Evolutionary conservation across 2,113 vertebrate species (phyloP).

Genomic region (Murina feae): DNA sequence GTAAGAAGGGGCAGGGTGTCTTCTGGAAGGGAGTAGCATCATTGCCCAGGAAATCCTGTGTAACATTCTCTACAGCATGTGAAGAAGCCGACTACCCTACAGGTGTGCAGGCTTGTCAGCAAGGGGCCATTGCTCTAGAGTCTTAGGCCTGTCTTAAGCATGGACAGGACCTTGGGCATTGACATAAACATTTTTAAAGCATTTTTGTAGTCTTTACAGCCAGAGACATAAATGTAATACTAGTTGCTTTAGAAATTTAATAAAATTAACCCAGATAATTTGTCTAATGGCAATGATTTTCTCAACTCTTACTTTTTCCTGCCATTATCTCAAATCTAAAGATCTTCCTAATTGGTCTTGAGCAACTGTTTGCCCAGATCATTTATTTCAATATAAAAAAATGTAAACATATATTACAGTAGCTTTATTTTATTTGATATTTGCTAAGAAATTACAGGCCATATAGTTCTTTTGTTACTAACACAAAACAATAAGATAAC

Average conservation of each 20-base stretch:
- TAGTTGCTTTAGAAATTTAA: neutral
- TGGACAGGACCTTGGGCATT: neutral
- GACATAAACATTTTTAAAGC: neutral
- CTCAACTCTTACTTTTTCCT: neutral
- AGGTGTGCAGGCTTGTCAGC: neutral
- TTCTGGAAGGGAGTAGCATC: neutral
- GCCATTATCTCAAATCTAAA: neutral
- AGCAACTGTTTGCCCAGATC: neutral
- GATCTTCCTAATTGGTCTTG: neutral
- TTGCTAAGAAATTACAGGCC: neutral
- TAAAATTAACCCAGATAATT: neutral
- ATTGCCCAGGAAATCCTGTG: neutral
- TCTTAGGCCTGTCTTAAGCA: neutral
- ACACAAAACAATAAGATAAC: neutral
- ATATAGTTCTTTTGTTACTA: neutral
- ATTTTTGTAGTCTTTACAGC: neutral
- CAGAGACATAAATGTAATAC: neutral
- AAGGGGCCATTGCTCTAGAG: neutral
- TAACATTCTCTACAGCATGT: neutral
- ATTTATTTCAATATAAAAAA: neutral
- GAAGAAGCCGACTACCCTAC: neutral
- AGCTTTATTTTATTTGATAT: neutral
- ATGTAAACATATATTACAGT: neutral
- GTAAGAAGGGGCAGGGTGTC: accelerated
- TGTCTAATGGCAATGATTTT: neutral